Base-by-base conservation (phyloP, 2,113 vertebrate species). In the Scomber japonicus region DNA sequence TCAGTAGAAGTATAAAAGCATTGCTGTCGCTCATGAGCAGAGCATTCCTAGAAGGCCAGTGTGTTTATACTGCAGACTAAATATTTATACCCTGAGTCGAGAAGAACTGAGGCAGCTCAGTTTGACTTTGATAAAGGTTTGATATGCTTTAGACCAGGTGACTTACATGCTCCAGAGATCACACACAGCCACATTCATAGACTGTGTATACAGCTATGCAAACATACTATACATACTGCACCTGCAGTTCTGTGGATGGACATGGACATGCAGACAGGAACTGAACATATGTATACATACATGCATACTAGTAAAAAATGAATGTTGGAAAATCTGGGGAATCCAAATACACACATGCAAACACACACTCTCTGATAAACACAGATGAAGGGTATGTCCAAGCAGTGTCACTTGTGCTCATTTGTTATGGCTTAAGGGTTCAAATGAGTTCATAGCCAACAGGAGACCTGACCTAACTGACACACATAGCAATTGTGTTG, bases 51-150 rank as follows among this genome's bases (percentile, higher is more conserved):
- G 61, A 82, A 72, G 12, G 68, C 73, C 30, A 50, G 44, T 44
- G 63, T 93, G 91, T 93, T 94, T 92, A 91, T 54, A 57, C 77
- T 51, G 67, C 21, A 31, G 68, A 49, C 74, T 85, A 94, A 94
- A 94, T 92, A 91, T 94, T 94, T 94, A 89, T 21, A 57, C 27
- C 78, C 31, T 2, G 60, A 85, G 71, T 69, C 12, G 51, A 81
- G 75, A 84, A 83, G 80, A 89, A 81, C 46, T 16, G 54, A 55
- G 51, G 44, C 75, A 13, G 73, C 66, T 81, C 24, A 3, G 49
- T 80, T 68, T 57, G 80, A 80, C 75, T 81, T 44, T 19, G 82
- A 83, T 86, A 78, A 63, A 87, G 57, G 46, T 67, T 63, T 30
- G 80, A 84, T 78, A 60, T 24, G 60, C 48, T 64, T 49, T 2